Conservation (phyloP, 2,888 invertebrate genomes). For the Thymelicus acteon region DNA sequence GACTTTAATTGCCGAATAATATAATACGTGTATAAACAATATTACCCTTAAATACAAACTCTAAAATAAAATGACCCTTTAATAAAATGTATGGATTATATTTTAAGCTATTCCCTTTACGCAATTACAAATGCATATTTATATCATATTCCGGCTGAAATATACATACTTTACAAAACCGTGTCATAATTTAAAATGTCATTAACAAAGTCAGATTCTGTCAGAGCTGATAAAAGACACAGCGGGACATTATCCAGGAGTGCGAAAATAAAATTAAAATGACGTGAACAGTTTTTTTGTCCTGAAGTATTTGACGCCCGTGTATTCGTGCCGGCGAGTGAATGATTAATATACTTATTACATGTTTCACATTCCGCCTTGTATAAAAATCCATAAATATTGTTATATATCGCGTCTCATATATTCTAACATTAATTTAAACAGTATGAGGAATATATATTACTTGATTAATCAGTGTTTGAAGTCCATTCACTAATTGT, state of each 20-base stretch:
- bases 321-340: constrained; percentile 42
- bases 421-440: constrained; percentile 25
- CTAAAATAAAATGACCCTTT: no score
- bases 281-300: constrained; percentile 32
- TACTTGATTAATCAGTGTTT: constrained; percentile 1
- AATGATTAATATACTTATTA: constrained; percentile 49
- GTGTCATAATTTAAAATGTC: constrained; percentile 27
- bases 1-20: no score
- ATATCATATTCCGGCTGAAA: background rate
- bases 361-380: constrained; percentile 44
- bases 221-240: constrained; percentile 23
- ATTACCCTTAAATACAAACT: no score
- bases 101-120: background rate
- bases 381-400: constrained; percentile 33
- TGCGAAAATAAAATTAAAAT: constrained; percentile 8
- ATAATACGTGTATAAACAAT: no score
- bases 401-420: constrained; percentile 18
- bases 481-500: background rate
- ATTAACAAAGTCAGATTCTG: constrained; percentile 22
- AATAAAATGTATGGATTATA: background rate
- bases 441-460: constrained; percentile 11
- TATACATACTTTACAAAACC: constrained; percentile 23
- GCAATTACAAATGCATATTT: constrained; percentile 14
- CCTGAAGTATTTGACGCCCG: constrained; percentile 39
- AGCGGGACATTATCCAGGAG: constrained; percentile 13